Percentiles rank a stretch among this genome's conserved stretches.
These are phyloP conservation scores for Microcebus lehilahytsara DNA, from an alignment of 2,113 vertebrate species.

Conservation along the genomic window DNA sequence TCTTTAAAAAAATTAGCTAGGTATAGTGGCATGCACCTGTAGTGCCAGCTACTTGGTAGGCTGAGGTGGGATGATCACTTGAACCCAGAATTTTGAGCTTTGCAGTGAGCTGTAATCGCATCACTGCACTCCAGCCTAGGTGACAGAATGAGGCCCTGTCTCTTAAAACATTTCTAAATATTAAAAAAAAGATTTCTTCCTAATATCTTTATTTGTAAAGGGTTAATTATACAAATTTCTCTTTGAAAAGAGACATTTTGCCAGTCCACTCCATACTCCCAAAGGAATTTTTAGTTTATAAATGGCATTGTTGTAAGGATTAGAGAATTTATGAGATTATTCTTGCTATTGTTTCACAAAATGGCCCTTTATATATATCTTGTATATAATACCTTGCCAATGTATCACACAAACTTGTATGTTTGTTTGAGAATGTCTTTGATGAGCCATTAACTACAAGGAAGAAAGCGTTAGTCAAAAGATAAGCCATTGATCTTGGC, in stretches of 20 bases:
- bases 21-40: too few species aligned
- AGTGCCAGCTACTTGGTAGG: too few species aligned
- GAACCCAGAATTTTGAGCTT: too few species aligned
- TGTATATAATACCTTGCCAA: conserved; percentile 41
- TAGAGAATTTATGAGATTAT: conserved; percentile 36
- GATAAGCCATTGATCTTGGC: conserved; percentile 63
- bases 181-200: neutral
- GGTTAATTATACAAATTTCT: neutral
- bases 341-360: conserved; percentile 52
- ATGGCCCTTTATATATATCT: conserved; percentile 42
- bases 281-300: conserved; percentile 52
- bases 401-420: conserved; percentile 53
- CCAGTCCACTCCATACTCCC: neutral
- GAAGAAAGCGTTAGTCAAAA: conserved; percentile 51
- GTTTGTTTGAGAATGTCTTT: conserved; percentile 72
- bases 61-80: too few species aligned
- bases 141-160: too few species aligned
- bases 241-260: conserved; percentile 35
- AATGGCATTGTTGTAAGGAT: conserved; percentile 40
- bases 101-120: too few species aligned
- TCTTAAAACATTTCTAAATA: too few species aligned
- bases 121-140: too few species aligned
- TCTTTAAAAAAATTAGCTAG: too few species aligned
- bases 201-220: conserved; percentile 27
- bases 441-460: conserved; percentile 53